These are phyloP conservation scores for Synaphobranchus kaupii DNA, from an alignment of 2,797 vertebrate species.

Conservation along the genomic window DNA sequence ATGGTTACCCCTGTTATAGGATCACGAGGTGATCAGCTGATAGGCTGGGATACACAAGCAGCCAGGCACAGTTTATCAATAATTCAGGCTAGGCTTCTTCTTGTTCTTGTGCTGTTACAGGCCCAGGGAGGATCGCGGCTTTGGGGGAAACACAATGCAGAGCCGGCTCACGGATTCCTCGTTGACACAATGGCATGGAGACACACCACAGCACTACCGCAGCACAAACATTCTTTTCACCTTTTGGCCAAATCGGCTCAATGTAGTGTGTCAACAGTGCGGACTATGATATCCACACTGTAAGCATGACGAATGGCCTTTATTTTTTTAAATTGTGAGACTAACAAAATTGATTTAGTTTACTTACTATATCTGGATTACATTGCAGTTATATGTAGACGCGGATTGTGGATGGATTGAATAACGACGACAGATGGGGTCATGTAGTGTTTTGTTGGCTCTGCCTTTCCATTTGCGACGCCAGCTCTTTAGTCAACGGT, in stretches of 20 bases:
- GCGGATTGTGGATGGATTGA: background rate
- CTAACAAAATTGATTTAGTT: background rate
- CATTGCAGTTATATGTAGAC: background rate
- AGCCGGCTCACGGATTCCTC: background rate
- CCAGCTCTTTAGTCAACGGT: background rate
- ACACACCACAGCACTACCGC: background rate
- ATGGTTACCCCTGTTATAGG: too few relatives aligned
- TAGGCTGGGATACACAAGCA: background rate
- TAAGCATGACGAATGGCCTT: background rate
- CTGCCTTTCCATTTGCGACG: background rate
- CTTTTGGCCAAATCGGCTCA: background rate
- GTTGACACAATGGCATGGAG: background rate
- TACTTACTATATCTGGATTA: background rate
- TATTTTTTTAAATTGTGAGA: background rate
- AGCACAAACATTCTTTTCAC: background rate
- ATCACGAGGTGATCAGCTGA: background rate
- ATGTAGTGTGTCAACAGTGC: background rate
- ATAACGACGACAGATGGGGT: background rate
- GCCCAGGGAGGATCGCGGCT: background rate
- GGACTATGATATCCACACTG: background rate
- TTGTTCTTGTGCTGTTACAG: conserved; percentile 3
- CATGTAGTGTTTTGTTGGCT: background rate
- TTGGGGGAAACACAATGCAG: background rate
- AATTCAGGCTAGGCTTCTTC: conserved; percentile 19
- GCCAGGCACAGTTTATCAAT: conserved; percentile 13